Evolutionary conservation across 2,113 vertebrate species (phyloP), one percentile per base, ranked within the genome.

Genomic region (Eidolon helvum): DNA sequence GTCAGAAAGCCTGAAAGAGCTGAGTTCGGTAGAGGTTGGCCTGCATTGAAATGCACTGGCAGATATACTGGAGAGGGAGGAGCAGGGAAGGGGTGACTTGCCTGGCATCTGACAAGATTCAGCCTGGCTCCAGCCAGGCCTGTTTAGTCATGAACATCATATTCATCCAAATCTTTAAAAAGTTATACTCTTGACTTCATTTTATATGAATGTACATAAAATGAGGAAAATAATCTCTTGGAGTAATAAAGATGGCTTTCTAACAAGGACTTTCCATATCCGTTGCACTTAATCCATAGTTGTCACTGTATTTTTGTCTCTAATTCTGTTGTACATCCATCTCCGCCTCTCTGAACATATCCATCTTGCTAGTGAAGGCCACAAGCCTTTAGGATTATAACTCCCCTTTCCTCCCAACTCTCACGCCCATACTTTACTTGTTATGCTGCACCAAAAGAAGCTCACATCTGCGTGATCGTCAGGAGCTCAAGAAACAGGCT

Each of bases 161-260:
- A 61, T 61, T 71, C 65, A 94, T 69, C 74, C 87, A 89, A 38
- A 93, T 33, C 35, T 83, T 91, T 91, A 97, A 35, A 69, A 96
- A 93, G 53, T 94, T 86, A 71, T n/a, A 28, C 79, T 92, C 55
- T 97, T 94, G 79, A 92, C 57, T 95, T 95, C 43, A 72, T 61
- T 97, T 95, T 68, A 78, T 90, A 43, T 75, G 85, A 97, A 95
- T 79, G 38, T 94, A 59, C 50, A 43, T 77, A 89, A 91, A 95
- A 92, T 71, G 43, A 75, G 21, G 57, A 68, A 96, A 78, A 91
- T 78, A 71, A 87, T 94, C 38, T 95, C 40, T 77, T 86, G 57
- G 55, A 38, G 9, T 94, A 80, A 79, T 95, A 93, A 65, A 90
- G 65, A 75, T 61, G 91, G 65, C 72, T 95, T 90, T 96, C 79